Conservation (phyloP, 2,888 invertebrate species). For the Petrolisthes cinctipes region DNA sequence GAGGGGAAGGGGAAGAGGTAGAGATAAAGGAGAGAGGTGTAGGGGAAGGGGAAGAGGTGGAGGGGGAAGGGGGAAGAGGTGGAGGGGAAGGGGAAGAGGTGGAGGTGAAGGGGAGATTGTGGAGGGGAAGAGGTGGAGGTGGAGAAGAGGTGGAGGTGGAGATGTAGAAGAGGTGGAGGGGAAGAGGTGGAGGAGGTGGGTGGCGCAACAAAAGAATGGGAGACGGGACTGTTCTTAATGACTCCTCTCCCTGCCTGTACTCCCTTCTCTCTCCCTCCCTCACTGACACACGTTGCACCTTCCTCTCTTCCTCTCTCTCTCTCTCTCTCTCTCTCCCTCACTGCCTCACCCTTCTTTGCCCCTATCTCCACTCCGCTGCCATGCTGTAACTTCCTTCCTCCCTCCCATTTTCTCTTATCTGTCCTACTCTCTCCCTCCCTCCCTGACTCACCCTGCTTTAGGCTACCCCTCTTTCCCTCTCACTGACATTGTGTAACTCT, state of each 20-base stretch:
- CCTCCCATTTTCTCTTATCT: background rate
- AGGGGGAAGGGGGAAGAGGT: background rate
- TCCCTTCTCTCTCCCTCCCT: slow-evolving; percentile 18
- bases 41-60: background rate
- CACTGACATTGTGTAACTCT: background rate
- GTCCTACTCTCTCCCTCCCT: background rate
- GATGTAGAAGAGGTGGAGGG: no score
- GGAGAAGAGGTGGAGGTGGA: background rate
- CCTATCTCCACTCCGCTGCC: background rate
- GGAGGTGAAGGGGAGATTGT: slow-evolving; percentile 20
- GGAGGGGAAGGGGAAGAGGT: slow-evolving; percentile 25
- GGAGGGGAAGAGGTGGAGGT: background rate
- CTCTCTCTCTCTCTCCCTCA: background rate
- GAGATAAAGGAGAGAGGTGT: background rate
- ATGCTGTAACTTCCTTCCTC: background rate
- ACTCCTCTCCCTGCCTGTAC: background rate
- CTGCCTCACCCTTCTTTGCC: background rate
- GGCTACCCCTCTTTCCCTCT: background rate
- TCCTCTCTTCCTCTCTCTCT: background rate
- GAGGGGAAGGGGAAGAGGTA: background rate
- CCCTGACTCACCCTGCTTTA: background rate
- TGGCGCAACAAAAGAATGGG: background rate
- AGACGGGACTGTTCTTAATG: background rate
- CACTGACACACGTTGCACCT: background rate
- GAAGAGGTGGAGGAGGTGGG: background rate